Percentiles rank a stretch among this genome's conserved stretches.
phyloP scores from a whole-genome alignment of 2,888 invertebrate species.

The Eumacrocentrus americanus region DNA sequence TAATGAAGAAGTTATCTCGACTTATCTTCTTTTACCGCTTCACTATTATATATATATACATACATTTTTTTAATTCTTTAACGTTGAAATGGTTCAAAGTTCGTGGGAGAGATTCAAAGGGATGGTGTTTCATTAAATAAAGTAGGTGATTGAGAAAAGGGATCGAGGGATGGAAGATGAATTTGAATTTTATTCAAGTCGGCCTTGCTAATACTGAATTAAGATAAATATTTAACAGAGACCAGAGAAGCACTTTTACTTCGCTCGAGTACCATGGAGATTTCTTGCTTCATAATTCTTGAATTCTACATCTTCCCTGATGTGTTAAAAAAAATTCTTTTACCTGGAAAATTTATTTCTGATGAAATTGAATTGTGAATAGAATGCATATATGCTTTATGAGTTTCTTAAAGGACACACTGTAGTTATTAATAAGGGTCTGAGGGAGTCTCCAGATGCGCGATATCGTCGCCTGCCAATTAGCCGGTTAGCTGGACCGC shows the following conservation, averaged over 20 bases:
- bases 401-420: too few relatives aligned
- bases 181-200: constrained; percentile 2
- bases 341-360: too few relatives aligned
- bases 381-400: too few relatives aligned
- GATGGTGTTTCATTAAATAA: constrained; percentile 8
- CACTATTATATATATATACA: neutral
- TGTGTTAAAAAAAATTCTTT: neutral
- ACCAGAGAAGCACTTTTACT: neutral
- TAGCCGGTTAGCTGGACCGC: constrained; percentile 51
- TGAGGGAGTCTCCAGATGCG: neutral
- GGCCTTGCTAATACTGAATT: neutral
- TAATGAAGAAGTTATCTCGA: too few relatives aligned
- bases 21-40: neutral
- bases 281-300: neutral
- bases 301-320: too few relatives aligned
- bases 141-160: constrained; percentile 1
- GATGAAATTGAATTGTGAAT: too few relatives aligned
- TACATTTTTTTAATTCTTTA: too few relatives aligned
- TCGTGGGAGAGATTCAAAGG: constrained; percentile 1
- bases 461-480: constrained; percentile 38
- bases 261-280: neutral
- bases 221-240: constrained; percentile 1
- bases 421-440: neutral
- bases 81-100: constrained; percentile 9
- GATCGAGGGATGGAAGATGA: neutral